Conservation (phyloP, 2,888 invertebrate genomes). For the Tiphia femorata region DNA sequence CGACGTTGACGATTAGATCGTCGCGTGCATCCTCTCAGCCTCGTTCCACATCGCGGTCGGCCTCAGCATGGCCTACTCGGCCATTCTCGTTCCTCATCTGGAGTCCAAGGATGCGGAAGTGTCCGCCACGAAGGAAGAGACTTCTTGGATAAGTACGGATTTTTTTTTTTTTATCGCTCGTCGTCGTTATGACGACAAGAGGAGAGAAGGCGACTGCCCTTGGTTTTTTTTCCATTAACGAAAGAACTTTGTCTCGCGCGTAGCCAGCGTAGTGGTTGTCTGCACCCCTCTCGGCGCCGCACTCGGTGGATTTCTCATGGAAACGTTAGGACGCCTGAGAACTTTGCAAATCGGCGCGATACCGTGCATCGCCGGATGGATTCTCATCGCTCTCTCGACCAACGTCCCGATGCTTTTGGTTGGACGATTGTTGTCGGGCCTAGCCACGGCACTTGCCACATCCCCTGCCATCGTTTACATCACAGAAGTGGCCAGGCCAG, state of each 20-base stretch:
- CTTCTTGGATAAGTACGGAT: constrained; percentile 72
- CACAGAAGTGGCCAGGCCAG: constrained; percentile 74
- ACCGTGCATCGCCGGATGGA: constrained; percentile 73
- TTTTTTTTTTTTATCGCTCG: background rate
- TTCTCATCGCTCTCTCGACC: constrained; percentile 71
- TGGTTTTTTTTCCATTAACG: too few species aligned
- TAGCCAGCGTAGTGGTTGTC: constrained; percentile 73
- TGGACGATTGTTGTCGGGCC: constrained; percentile 72
- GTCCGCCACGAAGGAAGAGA: constrained; percentile 64
- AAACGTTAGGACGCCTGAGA: constrained; percentile 71
- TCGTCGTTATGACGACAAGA: background rate
- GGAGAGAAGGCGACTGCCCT: background rate
- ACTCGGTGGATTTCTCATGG: constrained; percentile 72
- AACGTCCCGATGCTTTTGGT: constrained; percentile 71
- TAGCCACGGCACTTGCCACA: constrained; percentile 73
- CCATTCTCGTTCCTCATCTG: constrained; percentile 72
- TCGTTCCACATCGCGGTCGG: constrained; percentile 75
- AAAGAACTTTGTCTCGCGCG: background rate
- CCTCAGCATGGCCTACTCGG: constrained; percentile 73
- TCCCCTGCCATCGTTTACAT: constrained; percentile 76
- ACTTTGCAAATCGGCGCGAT: constrained; percentile 72
- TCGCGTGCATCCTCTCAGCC: constrained; percentile 71
- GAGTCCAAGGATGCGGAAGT: constrained; percentile 58
- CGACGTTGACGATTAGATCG: constrained; percentile 62
- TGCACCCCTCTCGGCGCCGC: constrained; percentile 72